These are phyloP conservation scores for Eupithecia insigniata DNA, from an alignment of 2,888 invertebrate genomes.

Conservation along the genomic window DNA sequence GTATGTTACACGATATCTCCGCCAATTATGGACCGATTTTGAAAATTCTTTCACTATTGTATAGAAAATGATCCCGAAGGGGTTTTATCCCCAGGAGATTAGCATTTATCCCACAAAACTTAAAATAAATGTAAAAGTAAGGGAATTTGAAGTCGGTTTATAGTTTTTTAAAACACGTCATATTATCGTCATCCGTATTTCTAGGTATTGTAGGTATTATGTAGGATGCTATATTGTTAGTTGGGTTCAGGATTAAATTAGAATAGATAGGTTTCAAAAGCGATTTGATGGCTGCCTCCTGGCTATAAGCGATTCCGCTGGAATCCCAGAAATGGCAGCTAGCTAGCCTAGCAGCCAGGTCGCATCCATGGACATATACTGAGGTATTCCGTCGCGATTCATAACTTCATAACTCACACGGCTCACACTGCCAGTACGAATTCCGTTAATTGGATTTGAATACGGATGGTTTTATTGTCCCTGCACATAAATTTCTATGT, in stretches of 20 bases:
- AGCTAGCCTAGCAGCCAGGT: slow-evolving; percentile 7
- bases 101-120: no score
- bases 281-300: slow-evolving; percentile 27
- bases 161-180: no score
- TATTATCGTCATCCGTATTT: not conserved
- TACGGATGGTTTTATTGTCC: not conserved
- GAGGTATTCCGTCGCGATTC: slow-evolving; percentile 14
- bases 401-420: slow-evolving; percentile 20
- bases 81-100: no score
- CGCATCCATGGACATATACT: slow-evolving; percentile 27
- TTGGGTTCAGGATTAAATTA: not conserved
- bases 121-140: no score
- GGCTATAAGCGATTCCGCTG: slow-evolving; percentile 40
- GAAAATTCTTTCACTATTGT: no score
- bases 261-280: slow-evolving; percentile 6
- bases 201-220: no score
- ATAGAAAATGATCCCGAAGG: no score
- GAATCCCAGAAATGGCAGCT: slow-evolving; percentile 32
- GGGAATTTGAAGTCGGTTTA: no score
- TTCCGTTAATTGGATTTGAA: slow-evolving; percentile 20
- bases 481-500: not conserved
- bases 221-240: not conserved
- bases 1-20: no score
- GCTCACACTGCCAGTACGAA: slow-evolving; percentile 5
- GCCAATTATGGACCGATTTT: no score